phyloP scores from a whole-genome alignment of 2,113 vertebrate species.

The Lepisosteus osseus region DNA sequence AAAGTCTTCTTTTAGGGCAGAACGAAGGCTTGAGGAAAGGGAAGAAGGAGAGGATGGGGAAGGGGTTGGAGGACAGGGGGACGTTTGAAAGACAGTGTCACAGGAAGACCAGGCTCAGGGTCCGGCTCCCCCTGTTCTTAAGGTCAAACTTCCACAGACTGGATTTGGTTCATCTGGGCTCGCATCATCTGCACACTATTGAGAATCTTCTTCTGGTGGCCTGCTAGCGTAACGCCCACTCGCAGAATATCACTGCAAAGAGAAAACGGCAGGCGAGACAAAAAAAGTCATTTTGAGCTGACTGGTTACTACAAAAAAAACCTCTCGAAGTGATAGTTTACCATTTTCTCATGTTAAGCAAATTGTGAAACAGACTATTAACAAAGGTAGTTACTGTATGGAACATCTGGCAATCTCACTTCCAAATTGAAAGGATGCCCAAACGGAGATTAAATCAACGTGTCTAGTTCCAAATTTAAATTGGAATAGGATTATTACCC shows the following conservation, averaged over 20 bases:
- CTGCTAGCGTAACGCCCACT: slow-evolving; percentile 89
- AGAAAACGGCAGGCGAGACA: slow-evolving; percentile 36
- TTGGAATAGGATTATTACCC: too few relatives aligned
- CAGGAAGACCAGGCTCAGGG: slow-evolving; percentile 50
- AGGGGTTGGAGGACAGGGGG: slow-evolving; percentile 18
- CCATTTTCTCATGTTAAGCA: too few relatives aligned
- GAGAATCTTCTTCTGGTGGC: slow-evolving; percentile 97
- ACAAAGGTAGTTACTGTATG: too few relatives aligned
- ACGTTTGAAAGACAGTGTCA: slow-evolving; percentile 36
- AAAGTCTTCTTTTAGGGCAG: neutral
- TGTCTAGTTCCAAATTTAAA: too few relatives aligned
- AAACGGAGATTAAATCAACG: too few relatives aligned
- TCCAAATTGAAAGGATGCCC: too few relatives aligned
- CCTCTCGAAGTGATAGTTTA: too few relatives aligned
- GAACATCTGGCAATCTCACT: too few relatives aligned
- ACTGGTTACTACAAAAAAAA: too few relatives aligned
- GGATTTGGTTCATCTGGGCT: slow-evolving; percentile 97
- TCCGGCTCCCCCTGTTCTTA: slow-evolving; percentile 32
- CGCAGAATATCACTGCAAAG: slow-evolving; percentile 84
- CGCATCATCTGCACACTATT: slow-evolving; percentile 98
- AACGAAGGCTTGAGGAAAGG: neutral
- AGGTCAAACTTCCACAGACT: slow-evolving; percentile 92
- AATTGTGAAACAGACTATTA: too few relatives aligned
- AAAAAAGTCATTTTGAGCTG: neutral
- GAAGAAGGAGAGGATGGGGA: slow-evolving; percentile 16